phyloP scores from a whole-genome alignment of 2,888 invertebrate genomes.

The Pyrocoelia pectoralis region DNA sequence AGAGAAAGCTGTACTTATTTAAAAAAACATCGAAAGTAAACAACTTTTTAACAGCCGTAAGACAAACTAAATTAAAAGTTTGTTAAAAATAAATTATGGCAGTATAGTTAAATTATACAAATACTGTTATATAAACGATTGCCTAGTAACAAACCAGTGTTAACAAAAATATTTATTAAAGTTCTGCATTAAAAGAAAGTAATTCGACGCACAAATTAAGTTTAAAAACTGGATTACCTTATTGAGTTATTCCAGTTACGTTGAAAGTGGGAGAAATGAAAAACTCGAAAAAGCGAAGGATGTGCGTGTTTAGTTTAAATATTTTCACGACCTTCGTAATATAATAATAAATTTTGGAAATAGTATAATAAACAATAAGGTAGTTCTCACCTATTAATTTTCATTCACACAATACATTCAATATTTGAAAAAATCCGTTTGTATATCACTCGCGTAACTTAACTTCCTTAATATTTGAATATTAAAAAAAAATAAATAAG shows the following conservation, averaged over 20 bases:
- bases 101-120: not conserved
- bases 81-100: not conserved
- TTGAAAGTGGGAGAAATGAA: constrained; percentile 6
- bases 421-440: not conserved
- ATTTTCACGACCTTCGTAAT: not conserved
- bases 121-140: constrained; percentile 3
- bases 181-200: too few relatives aligned
- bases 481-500: too few relatives aligned
- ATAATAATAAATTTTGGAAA: not conserved
- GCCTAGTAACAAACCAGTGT: not conserved
- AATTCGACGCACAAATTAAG: not conserved
- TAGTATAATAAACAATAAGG: not conserved
- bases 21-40: constrained; percentile 6
- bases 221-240: constrained; percentile 19
- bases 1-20: constrained; percentile 6
- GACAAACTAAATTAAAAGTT: not conserved
- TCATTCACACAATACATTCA: not conserved
- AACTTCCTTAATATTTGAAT: too few relatives aligned
- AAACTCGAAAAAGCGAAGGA: not conserved
- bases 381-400: not conserved
- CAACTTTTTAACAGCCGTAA: constrained; percentile 11
- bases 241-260: constrained; percentile 11
- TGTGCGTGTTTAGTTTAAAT: too few relatives aligned
- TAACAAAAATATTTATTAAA: not conserved
- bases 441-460: too few relatives aligned